These are phyloP conservation scores for Amazonetta brasiliensis DNA, from an alignment of 2,797 vertebrate genomes.

Conservation along the genomic window DNA sequence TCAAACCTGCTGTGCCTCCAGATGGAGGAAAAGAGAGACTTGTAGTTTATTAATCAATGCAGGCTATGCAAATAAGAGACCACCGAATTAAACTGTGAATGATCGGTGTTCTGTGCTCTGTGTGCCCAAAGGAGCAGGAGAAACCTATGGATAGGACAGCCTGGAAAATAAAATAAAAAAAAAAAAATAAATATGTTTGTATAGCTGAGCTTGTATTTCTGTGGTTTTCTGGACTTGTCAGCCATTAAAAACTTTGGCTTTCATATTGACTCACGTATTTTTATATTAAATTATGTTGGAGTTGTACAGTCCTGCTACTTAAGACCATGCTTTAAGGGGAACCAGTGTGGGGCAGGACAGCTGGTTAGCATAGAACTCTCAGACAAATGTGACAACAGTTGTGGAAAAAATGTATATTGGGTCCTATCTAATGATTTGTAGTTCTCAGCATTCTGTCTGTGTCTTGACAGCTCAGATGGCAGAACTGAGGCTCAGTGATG, in stretches of 20 bases:
- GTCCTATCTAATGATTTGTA: background rate
- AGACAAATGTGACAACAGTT: background rate
- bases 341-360: background rate
- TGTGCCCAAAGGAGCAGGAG: background rate
- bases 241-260: background rate
- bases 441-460: background rate
- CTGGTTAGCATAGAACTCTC: background rate
- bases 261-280: background rate
- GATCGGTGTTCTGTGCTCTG: background rate
- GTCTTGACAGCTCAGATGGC: background rate
- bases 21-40: background rate
- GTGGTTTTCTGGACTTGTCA: background rate
- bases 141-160: rapidly evolving
- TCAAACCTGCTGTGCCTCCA: background rate
- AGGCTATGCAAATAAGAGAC: background rate
- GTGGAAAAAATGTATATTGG: background rate
- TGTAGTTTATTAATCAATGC: background rate
- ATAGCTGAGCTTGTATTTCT: background rate
- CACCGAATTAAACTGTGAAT: background rate
- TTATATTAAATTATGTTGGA: background rate
- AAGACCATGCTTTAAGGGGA: background rate
- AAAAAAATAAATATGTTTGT: background rate
- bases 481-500: background rate
- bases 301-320: background rate
- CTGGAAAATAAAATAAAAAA: background rate